These are phyloP conservation scores for Saccostrea glomerata DNA, from an alignment of 1,140 invertebrate genomes.

Conservation along the genomic window DNA sequence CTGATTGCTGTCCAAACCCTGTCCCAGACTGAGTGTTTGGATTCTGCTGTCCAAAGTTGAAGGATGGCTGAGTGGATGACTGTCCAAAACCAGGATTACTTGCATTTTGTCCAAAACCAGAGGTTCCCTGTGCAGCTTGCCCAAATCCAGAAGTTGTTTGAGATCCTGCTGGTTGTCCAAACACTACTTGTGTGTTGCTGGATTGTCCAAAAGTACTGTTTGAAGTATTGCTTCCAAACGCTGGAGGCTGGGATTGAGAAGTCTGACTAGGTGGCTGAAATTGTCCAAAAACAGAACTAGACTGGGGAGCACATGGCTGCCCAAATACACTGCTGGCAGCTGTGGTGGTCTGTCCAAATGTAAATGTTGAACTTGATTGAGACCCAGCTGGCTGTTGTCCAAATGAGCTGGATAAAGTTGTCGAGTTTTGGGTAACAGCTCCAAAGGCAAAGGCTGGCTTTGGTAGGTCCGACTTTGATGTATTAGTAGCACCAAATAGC, in stretches of 20 bases:
- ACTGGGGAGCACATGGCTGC: background rate
- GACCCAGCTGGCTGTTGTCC: slow-evolving; percentile 17
- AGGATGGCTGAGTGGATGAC: background rate
- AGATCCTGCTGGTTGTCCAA: slow-evolving; percentile 6
- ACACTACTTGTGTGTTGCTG: background rate
- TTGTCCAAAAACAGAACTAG: background rate
- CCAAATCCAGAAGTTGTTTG: slow-evolving; percentile 15
- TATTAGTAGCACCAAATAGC: background rate
- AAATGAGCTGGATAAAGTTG: slow-evolving; percentile 1
- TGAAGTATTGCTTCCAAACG: background rate
- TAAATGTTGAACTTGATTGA: slow-evolving; percentile 12
- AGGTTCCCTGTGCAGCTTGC: background rate
- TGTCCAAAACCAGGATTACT: background rate
- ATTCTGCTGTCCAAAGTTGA: slow-evolving; percentile 24
- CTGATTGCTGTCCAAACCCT: background rate
- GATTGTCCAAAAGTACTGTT: background rate
- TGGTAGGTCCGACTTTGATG: background rate
- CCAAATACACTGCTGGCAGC: slow-evolving; percentile 21
- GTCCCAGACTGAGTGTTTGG: background rate
- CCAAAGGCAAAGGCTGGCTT: background rate
- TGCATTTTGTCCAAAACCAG: slow-evolving; percentile 4
- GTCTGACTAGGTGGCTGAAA: background rate
- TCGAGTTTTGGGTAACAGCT: background rate
- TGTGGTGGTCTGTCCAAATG: slow-evolving; percentile 10
- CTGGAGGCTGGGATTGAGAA: background rate